Evolutionary conservation across 1,140 invertebrate genomes (phyloP), one percentile per base, ranked within the genome.

Genomic region (Chironomus striatipennis): DNA sequence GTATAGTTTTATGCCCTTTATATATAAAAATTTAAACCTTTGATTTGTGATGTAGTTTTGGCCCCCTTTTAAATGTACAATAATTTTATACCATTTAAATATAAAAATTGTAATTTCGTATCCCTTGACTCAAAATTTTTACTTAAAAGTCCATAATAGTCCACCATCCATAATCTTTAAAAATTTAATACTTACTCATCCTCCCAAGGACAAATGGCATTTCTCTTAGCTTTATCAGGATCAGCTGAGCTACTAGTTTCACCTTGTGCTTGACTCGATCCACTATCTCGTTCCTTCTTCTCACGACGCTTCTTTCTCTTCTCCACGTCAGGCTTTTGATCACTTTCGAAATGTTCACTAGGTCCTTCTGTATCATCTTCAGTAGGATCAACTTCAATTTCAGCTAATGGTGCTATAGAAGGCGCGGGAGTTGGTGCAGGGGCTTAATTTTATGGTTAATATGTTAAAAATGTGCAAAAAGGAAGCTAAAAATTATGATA

Each of bases 121-220:
- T 5, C 24, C 24, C 5, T 34, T 34, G 24, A 34, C 24, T 34
- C 5, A 1, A 1, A 1, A 34, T n/a, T n/a, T n/a, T n/a, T n/a
- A 34, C 24, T 34, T 34, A 1, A 1, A 1, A 34, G 24, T 34
- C 24, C 24, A 34, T 5, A 1, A 34, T 34, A 34, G 24, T 34
- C 24, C 24, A 43, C 9, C 42, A 67, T 8, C 4, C 74, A 12
- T 9, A 64, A 12, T 75, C 18, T 43, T 8, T 24, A 70, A 47
- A 70, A 21, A 42, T 73, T 42, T 24, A 76, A 75, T 85, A 92
- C 91, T 91, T 85, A 94, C 92, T 93, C 91, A 82, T 94, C 91
- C 87, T 93, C 92, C 92, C 92, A 93, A 73, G 92, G 92, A 85
- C 92, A 94, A 80, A 93, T 89, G 82, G 93, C 90, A 82, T 88